phyloP scores from a whole-genome alignment of 1,140 invertebrate genomes.

The Drosophila hydei region DNA sequence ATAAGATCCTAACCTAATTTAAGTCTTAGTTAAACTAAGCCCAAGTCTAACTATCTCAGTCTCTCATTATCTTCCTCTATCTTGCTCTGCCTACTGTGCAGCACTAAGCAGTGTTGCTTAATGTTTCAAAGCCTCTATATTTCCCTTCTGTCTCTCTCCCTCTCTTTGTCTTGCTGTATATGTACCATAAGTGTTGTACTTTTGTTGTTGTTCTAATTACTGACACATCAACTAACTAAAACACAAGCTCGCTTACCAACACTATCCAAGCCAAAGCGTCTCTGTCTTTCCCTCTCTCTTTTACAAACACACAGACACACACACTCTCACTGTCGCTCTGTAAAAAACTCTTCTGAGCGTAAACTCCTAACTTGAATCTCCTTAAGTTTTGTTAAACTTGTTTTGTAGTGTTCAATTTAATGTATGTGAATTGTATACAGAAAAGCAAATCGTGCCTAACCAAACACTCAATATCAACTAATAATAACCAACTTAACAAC shows the following conservation, averaged over 20 bases:
- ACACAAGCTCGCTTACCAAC: slow-evolving; percentile 13
- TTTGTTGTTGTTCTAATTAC: slow-evolving; percentile 45
- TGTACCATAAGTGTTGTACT: slow-evolving; percentile 44
- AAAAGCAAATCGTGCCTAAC: slow-evolving; percentile 77
- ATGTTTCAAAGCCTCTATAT: not conserved
- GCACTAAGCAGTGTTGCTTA: slow-evolving; percentile 2
- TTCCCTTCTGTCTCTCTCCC: slow-evolving; percentile 15
- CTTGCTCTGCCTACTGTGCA: not conserved
- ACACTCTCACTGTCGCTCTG: slow-evolving; percentile 2
- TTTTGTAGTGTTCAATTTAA: slow-evolving; percentile 84
- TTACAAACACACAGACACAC: too few species aligned
- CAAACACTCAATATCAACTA: slow-evolving; percentile 38
- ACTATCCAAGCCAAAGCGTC: slow-evolving; percentile 11
- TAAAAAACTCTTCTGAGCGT: slow-evolving; percentile 5
- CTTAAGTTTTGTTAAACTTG: slow-evolving; percentile 83
- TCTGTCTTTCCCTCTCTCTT: slow-evolving; percentile 8
- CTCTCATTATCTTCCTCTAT: slow-evolving; percentile 1
- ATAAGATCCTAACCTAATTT: too few species aligned
- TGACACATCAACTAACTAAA: slow-evolving; percentile 11
- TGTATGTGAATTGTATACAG: slow-evolving; percentile 79
- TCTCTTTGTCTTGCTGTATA: not conserved
- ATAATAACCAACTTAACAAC: slow-evolving; percentile 13
- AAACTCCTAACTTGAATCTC: slow-evolving; percentile 52
- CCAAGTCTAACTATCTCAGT: not conserved
- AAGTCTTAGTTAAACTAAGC: not conserved